A percentile compares a stretch with the other conserved stretches of the same genome.
phyloP scores from a whole-genome alignment of 1,140 invertebrate genomes.

The Acromyrmex heyeri region DNA sequence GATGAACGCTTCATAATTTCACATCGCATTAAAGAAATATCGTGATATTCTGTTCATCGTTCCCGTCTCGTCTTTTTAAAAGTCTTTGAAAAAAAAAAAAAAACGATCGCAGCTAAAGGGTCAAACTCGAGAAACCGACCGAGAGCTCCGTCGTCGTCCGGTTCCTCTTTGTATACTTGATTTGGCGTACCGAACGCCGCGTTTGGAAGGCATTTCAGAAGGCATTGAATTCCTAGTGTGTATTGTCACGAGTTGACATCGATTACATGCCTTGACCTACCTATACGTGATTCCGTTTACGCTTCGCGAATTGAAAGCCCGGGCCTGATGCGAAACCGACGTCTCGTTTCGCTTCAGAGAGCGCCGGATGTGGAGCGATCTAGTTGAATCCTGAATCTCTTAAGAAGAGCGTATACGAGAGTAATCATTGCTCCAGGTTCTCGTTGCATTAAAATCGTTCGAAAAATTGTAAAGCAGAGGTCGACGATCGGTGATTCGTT shows the following conservation, averaged over 20 bases:
- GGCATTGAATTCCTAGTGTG: constrained; percentile 83
- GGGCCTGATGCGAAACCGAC: background rate
- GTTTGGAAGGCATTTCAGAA: constrained; percentile 85
- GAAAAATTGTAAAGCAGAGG: constrained; percentile 11
- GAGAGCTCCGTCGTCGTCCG: constrained; percentile 43
- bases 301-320: background rate
- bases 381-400: background rate
- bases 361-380: background rate
- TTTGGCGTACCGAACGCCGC: constrained; percentile 82
- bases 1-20: background rate
- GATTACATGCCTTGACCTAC: constrained; percentile 77
- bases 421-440: background rate
- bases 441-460: background rate
- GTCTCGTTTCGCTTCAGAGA: background rate
- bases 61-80: background rate
- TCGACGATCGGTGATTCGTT: constrained; percentile 27
- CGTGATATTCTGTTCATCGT: background rate
- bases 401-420: background rate
- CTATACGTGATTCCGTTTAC: constrained; percentile 67
- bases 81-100: background rate
- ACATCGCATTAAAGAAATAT: constrained; percentile 38
- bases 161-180: constrained; percentile 73
- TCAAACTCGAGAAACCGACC: constrained; percentile 47
- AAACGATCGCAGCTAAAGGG: background rate
- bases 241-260: constrained; percentile 84